phyloP scores from a whole-genome alignment of 1,140 invertebrate genomes.

The Tetragonula clypearis region DNA sequence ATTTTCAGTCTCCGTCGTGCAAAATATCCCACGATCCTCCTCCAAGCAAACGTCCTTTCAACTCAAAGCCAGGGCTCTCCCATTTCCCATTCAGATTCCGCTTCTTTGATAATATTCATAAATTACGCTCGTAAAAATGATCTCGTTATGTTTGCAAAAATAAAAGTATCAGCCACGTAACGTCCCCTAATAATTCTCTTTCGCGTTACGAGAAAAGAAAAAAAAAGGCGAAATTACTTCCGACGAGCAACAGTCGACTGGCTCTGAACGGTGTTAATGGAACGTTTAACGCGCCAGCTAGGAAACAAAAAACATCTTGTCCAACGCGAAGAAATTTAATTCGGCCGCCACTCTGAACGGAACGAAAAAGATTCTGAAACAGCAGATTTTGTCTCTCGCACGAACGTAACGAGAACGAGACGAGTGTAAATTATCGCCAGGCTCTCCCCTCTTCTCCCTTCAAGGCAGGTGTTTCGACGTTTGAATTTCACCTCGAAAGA shows the following conservation, averaged over 20 bases:
- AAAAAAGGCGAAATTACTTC: neutral
- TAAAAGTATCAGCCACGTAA: no score
- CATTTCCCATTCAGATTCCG: no score
- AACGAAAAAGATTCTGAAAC: slow-evolving; percentile 12
- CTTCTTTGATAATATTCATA: no score
- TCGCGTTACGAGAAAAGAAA: neutral
- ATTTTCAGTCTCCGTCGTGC: no score
- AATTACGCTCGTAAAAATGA: no score
- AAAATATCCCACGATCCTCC: no score
- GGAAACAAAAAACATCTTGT: neutral
- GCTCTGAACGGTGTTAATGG: neutral
- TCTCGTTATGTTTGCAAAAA: no score
- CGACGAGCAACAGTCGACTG: neutral
- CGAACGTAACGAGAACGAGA: slow-evolving; percentile 5
- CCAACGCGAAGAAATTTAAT: neutral
- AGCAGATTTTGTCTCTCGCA: neutral
- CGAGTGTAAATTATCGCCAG: slow-evolving; percentile 2
- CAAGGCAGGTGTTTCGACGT: neutral
- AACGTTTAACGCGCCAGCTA: neutral
- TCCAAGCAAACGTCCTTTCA: no score
- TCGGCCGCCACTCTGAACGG: neutral
- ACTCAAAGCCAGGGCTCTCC: no score
- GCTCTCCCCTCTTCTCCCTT: neutral
- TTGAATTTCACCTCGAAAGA: neutral
- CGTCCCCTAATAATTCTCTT: neutral